Base-by-base conservation (phyloP, 1,140 invertebrate species). In the Aphelinus atriplicis region DNA sequence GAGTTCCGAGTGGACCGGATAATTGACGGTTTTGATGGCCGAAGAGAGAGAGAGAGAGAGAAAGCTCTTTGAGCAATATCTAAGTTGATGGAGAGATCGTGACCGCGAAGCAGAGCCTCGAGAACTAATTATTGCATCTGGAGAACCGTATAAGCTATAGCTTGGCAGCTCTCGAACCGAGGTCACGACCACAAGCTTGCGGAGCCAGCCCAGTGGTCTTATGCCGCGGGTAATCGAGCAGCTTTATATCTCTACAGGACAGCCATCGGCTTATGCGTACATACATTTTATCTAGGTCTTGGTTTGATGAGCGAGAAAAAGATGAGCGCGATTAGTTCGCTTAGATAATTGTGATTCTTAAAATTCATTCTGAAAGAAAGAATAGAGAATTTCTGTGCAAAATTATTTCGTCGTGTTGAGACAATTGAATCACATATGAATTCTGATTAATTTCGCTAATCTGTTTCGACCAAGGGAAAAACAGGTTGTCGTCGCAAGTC, bases 91-190 rank as follows among this genome's bases (percentile, higher is more conserved):
- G 51, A 61, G 42, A 64, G 51, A 69, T 70, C 66, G 53, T 75
- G 66, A 70, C 53, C 47, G n/a, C 4, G 55, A 51, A 26, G 1
- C 5, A 60, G 56, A 66, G 55, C 45, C 53, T 66, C 47, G 43
- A 68, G 50, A 68, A 10, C 47, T 68, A 74, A 74, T 74, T 74
- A 74, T 74, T 68, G 51, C 50, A 62, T 62, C 66, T 62, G 51
- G 57, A 74, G 26, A 56, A 56, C 2, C 65, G 61, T 46, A 62
- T 26, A 26, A 26, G 26, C 26, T 26, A 26, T 26, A 26, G 26
- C 26, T 26, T 26, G 48, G 58, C 57, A 55, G 9, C 50, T 45
- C 61, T 47, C 7, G 26, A 26, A 26, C 47, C 45, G 0, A 48
- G 50, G 48, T 62, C 50, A 48, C 46, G 58, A 68, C 58, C 50